Base-by-base conservation (phyloP, 2,888 invertebrate genomes). In the Helleia helle region DNA sequence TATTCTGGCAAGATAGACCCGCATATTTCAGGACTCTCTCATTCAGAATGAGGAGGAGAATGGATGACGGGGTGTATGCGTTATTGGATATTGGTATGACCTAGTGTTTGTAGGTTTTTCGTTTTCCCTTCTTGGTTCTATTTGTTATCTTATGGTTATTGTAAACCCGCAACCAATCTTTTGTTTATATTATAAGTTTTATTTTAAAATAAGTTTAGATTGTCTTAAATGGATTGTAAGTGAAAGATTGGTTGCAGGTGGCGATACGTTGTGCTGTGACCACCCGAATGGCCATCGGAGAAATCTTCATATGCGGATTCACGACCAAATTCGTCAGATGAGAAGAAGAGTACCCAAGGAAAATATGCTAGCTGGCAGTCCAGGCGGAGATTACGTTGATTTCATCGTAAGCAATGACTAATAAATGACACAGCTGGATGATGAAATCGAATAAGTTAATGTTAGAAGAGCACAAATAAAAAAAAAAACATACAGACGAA, bases 371-470 rank as follows among this genome's bases (percentile, higher is more conserved):
- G 51, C 59, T 4, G 62, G 59, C 8, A 52, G 61, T 0, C 63
- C 69, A 2, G 55, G 58, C 0, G 76, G 68, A 38, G 83, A 84
- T 42, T 84, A 84, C 25, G 72, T 62, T 0, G 83, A 84, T 44
- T 84, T 84, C 27, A 52, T 84, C 2, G 83, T 84, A 7, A 84
- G 84, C 43, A 84, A 83, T 50, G 83, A 84, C 49, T 65, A 75
- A 36, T 9, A 18, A 8, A 27, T 6, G 6, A n/a, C n/a, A n/a
- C n/a, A n/a, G n/a, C n/a, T n/a, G n/a, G n/a, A n/a, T n/a, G n/a
- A n/a, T n/a, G n/a, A n/a, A n/a, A n/a, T n/a, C n/a, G 4, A 24
- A 9, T 11, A 40, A 24, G 11, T 26, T n/a, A n/a, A n/a, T n/a
- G n/a, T n/a, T n/a, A n/a, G n/a, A n/a, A n/a, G n/a, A n/a, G n/a